Percentiles rank a stretch among this genome's conserved stretches.
Conservation (phyloP, 2,113 vertebrate species). For the Hystrix brachyura region DNA sequence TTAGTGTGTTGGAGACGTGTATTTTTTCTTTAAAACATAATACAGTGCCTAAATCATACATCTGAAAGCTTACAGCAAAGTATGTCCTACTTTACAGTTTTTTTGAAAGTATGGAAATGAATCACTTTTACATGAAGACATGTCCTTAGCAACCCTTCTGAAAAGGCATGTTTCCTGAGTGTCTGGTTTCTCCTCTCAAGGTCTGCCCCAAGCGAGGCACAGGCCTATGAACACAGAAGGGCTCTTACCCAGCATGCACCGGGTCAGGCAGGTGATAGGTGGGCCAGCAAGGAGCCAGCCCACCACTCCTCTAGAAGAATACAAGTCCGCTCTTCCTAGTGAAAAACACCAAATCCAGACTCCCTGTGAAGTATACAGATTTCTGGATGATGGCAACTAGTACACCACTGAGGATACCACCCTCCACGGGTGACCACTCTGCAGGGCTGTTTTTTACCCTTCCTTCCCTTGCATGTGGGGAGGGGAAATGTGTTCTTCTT, state of each 20-base stretch:
- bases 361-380: neutral
- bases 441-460: neutral
- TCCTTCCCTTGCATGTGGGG: neutral
- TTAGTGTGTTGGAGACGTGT: neutral
- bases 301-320: neutral
- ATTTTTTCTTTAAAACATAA: slow-evolving; percentile 38
- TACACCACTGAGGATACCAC: neutral
- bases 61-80: neutral
- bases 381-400: slow-evolving; percentile 9
- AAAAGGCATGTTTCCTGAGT: neutral
- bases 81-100: neutral
- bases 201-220: neutral
- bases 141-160: neutral
- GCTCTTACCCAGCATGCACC: rapidly evolving
- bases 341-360: neutral
- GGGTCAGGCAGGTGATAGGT: no score
- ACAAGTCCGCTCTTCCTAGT: neutral
- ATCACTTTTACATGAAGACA: neutral
- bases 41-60: neutral
- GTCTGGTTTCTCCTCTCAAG: neutral
- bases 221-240: neutral
- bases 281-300: neutral
- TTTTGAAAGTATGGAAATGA: slow-evolving; percentile 6
- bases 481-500: neutral
- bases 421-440: neutral